Evolutionary conservation across 2,888 invertebrate species (phyloP), one percentile per base, ranked within the genome.

Genomic region (Argynnis bischoffii): DNA sequence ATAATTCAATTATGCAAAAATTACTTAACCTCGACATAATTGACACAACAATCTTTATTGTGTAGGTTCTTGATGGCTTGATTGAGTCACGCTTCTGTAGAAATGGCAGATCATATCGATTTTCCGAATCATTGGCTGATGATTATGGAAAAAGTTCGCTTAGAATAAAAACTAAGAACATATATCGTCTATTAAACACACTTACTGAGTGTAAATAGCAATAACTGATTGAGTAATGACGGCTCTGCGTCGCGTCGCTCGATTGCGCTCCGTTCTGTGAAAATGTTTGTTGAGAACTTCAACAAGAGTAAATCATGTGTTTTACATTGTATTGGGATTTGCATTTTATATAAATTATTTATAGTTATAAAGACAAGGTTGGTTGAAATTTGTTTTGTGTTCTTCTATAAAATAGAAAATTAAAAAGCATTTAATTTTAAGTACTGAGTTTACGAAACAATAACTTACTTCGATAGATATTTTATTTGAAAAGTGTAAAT

Each of bases 41-140:
- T 55, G 35, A 31, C 8, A n/a, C 16, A 55, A 47, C 11, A 21
- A 18, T 5, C 15, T 55, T 21, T 63, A 54, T 55, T 48, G 14
- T 13, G 8, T 41, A 0, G 2, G 4, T 35, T 48, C 31, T 4
- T 51, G 51, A 35, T 61, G 35, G 16, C 41, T 57, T 18, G n/a
- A 47, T 59, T 47, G 31, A 41, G 47, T 46, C 26, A 50, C 15
- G 46, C 50, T 64, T 60, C 55, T 55, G 59, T 63, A 46, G 35
- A 54, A 14, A 63, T n/a, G 31, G 41, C 53, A 46, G 55, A 55
- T 47, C 50, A 55, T 56, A 55, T 35, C 55, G 76, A 83, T 84
- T 85, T 84, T 84, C 82, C 80, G 74, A 77, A 71, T 77, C 79
- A 83, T 82, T 81, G 79, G 77, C 71, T 77, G 72, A 67, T 72